Conservation (phyloP, 2,888 invertebrate genomes). For the Microctonus brassicae region DNA sequence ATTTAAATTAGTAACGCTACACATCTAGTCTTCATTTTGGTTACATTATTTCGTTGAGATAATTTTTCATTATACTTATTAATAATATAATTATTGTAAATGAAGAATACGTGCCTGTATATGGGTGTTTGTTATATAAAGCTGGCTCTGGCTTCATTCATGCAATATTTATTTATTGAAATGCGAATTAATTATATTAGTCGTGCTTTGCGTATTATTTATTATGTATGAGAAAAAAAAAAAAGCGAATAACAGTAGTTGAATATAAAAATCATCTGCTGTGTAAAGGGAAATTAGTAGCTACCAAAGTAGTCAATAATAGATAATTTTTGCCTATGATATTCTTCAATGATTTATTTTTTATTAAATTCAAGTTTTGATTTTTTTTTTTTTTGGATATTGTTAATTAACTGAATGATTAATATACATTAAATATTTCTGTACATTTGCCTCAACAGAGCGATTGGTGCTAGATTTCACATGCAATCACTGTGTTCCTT, state of each 20-base stretch:
- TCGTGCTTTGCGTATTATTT: neutral
- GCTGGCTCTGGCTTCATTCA: neutral
- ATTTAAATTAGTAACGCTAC: neutral
- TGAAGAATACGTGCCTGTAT: neutral
- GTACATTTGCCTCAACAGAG: neutral
- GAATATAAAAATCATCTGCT: neutral
- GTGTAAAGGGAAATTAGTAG: neutral
- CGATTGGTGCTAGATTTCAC: slow-evolving; percentile 16
- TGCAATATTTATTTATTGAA: neutral
- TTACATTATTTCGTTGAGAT: too few species aligned
- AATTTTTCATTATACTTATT: neutral
- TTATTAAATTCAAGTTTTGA: neutral
- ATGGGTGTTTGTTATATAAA: neutral
- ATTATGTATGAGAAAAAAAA: neutral
- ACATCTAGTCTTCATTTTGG: neutral
- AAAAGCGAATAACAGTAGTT: neutral
- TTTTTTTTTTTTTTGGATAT: neutral
- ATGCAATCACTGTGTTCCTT: neutral
- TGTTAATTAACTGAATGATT: neutral
- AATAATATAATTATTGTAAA: neutral
- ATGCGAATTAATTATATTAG: neutral
- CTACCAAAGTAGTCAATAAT: neutral
- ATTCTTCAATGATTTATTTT: neutral
- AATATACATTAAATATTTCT: neutral
- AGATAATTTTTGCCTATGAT: neutral